Base-by-base conservation (phyloP, 2,888 invertebrate species). In the Temnothorax rugatulus region DNA sequence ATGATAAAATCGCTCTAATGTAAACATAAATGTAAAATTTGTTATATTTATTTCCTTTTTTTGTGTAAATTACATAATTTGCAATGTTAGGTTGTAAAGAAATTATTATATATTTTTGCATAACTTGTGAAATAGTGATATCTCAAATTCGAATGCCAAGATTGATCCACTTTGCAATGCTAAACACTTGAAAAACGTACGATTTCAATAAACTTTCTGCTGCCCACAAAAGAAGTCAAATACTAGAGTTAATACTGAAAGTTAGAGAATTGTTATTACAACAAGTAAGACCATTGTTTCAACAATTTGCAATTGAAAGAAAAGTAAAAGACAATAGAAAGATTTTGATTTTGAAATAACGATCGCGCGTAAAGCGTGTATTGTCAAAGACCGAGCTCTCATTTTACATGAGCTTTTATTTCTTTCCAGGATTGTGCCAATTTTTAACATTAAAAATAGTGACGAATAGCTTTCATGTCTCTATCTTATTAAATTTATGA, bases 251-350 rank as follows among this genome's bases (percentile, higher is more conserved):
- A 18, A 64, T 63, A 66, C 41, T 38, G 44, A 68, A 77, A 52
- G 41, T 82, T 59, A 82, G 57, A 84, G 69, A 82, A 13, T 79
- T 50, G 18, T 18, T 50, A 50, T 18, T 84, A 68, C 66, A 83
- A 61, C 79, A 69, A 59, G 57, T 61, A 66, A 71, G 41, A 7
- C 34, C n/a, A n/a, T 77, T 59, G 73, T 11, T 34, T 13, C 29
- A 38, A 63, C 13, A 41, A 47, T 75, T 47, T 74, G n/a, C 15
- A 61, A 63, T 63, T 34, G 9, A 29, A 71, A 54, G n/a, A 3
- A 34, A 29, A 15, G 5, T 3, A 29, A 8, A 34, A 15, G 1
- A 59, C 25, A 47, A 74, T 5, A n/a, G 38, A 0, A 18, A 41
- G 25, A 69, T 38, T 54, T 52, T 54, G 38, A 54, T 9, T 71